Evolutionary conservation across 2,797 vertebrate species (phyloP).

Genomic region (Eulemur coronatus): DNA sequence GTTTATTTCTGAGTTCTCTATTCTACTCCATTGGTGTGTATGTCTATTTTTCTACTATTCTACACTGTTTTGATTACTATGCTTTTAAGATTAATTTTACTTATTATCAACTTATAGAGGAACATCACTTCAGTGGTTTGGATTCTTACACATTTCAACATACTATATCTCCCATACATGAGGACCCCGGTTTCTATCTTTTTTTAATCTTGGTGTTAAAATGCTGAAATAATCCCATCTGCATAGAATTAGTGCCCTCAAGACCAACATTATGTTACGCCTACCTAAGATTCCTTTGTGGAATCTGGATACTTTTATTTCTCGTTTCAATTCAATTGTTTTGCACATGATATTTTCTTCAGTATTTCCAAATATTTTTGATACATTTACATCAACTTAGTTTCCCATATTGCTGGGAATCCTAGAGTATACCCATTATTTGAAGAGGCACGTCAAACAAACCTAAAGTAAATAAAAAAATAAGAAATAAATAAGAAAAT

Average conservation of each 20-base stretch:
- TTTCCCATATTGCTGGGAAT: neutral
- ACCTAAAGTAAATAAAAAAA: neutral
- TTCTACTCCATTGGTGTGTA: too few species aligned
- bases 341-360: neutral
- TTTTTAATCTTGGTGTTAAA: neutral
- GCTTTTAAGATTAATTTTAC: neutral
- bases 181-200: neutral
- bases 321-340: neutral
- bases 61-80: neutral
- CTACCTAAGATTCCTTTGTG: neutral
- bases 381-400: neutral
- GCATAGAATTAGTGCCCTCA: neutral
- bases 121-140: neutral
- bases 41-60: neutral
- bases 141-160: neutral
- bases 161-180: neutral
- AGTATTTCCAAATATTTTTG: neutral
- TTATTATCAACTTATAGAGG: neutral
- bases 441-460: neutral
- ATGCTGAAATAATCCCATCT: neutral
- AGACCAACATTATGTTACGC: neutral
- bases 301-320: neutral
- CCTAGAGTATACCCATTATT: neutral
- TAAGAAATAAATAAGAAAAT: too few species aligned
- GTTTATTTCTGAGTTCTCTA: neutral